These are phyloP conservation scores for Limnephilus marmoratus DNA, from an alignment of 2,888 invertebrate genomes.

Conservation along the genomic window DNA sequence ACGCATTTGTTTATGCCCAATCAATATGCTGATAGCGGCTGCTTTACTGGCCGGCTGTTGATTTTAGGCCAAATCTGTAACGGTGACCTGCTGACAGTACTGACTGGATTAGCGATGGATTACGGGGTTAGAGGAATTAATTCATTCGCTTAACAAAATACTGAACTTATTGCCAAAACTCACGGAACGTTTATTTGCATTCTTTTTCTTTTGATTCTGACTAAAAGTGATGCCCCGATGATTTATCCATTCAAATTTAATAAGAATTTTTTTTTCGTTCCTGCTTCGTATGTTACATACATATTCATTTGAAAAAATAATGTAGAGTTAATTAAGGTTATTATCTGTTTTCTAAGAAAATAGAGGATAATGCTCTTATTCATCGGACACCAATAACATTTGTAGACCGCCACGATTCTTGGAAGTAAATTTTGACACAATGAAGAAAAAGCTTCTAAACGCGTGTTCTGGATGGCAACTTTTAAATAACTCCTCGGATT, in stretches of 20 bases:
- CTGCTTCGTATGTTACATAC: too few species aligned
- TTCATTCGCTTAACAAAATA: background rate
- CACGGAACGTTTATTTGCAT: too few species aligned
- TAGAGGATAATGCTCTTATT: background rate
- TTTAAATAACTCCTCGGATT: background rate
- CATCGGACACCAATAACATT: background rate
- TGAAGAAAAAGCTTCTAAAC: background rate
- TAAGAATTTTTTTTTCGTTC: too few species aligned
- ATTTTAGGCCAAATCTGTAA: background rate
- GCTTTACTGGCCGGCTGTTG: background rate
- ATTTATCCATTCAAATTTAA: too few species aligned
- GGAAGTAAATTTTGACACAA: background rate
- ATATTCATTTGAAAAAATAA: too few species aligned
- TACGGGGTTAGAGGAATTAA: background rate
- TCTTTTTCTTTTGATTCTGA: too few species aligned
- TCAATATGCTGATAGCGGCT: background rate
- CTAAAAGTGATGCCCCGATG: too few species aligned
- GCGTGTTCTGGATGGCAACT: background rate
- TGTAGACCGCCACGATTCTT: background rate
- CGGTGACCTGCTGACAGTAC: background rate
- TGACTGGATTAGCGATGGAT: background rate
- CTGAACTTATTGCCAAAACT: too few species aligned
- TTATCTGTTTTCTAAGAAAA: too few species aligned
- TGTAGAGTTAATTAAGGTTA: too few species aligned
- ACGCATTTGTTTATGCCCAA: constrained; percentile 14